A percentile compares a stretch with the other conserved stretches of the same genome.
Evolutionary conservation across 2,888 invertebrate genomes (phyloP).

Genomic region (Lapara coniferarum): DNA sequence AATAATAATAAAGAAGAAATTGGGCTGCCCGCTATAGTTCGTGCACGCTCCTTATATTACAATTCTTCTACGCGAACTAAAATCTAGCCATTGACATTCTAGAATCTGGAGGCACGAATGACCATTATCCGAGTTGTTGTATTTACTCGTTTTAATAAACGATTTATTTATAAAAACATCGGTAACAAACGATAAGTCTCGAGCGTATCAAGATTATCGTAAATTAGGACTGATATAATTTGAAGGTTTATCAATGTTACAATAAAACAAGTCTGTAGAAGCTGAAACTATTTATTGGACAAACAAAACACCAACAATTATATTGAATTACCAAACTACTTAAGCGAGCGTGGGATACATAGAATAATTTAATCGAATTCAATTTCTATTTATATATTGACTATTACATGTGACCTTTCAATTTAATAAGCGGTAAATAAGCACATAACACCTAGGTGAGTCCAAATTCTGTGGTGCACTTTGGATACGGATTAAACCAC

Average conservation of each 20-base stretch:
- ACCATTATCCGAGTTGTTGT: no score
- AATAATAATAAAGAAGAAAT: no score
- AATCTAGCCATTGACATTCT: no score
- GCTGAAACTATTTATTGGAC: constrained; percentile 53
- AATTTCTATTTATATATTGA: constrained; percentile 11
- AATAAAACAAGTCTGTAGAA: constrained; percentile 33
- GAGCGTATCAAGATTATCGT: no score
- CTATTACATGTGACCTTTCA: background rate
- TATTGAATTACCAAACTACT: constrained; percentile 41
- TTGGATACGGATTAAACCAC: constrained; percentile 3
- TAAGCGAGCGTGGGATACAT: constrained; percentile 5
- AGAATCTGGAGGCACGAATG: no score
- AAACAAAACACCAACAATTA: constrained; percentile 42
- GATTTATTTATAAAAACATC: no score
- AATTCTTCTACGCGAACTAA: no score
- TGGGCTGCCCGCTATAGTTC: no score
- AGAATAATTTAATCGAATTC: constrained; percentile 22
- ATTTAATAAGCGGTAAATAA: constrained; percentile 1
- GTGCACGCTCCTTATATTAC: no score
- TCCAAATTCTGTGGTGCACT: background rate
- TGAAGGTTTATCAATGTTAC: background rate
- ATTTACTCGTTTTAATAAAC: no score
- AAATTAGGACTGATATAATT: no score
- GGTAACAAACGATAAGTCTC: no score
- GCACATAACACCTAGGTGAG: constrained; percentile 7